Base-by-base conservation (phyloP, 2,797 vertebrate species). In the Mormyrops boulengeri region DNA sequence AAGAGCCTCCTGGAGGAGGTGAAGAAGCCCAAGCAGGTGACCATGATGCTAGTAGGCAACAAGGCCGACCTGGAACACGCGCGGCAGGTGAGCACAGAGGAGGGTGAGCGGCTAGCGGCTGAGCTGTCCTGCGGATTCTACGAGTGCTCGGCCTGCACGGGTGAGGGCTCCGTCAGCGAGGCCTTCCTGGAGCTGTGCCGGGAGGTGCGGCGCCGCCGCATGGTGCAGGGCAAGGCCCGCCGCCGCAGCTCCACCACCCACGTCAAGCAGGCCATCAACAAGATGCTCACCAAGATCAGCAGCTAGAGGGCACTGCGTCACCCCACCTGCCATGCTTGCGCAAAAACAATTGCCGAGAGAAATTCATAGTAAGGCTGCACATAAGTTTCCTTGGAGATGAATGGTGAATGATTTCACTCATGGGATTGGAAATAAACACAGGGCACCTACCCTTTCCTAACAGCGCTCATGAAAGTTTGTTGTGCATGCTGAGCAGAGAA, bases 281-380 rank as follows among this genome's bases (percentile, higher is more conserved):
- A 99, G 96, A 99, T 99, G 98, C 96, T 99, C 47, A 99, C 98
- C 92, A 99, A 99, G 94, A 99, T 99, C 94, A 99, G 98, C 95
- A 99, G 98, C 94, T 99, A 97, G 93, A 92, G 89, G 87, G 47
- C 62, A 50, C 53, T 11, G 3, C 2, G 50, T 2, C 26, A 9
- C 3, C 44, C 19, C 47, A 47, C 26, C 69, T n/a, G 11, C 44
- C 44, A 6, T 19, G 14, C 44, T 12, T 12, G n/a, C 82, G 52
- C 47, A 22, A 14, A 85, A 30, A 49, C 41, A 26, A 26, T 2
- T 6, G 3, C 0, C 1, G 41, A 41, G 73, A 80, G 73, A 80
- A 80, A 44, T 80, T 17, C 73, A 80, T n/a, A 80, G 66, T 34
- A 80, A 19, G 73, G 7, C 14, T n/a, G 41, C 38, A 44, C 41